These are phyloP conservation scores for Halichoerus grypus DNA, from an alignment of 2,113 vertebrate species.

Conservation along the genomic window DNA sequence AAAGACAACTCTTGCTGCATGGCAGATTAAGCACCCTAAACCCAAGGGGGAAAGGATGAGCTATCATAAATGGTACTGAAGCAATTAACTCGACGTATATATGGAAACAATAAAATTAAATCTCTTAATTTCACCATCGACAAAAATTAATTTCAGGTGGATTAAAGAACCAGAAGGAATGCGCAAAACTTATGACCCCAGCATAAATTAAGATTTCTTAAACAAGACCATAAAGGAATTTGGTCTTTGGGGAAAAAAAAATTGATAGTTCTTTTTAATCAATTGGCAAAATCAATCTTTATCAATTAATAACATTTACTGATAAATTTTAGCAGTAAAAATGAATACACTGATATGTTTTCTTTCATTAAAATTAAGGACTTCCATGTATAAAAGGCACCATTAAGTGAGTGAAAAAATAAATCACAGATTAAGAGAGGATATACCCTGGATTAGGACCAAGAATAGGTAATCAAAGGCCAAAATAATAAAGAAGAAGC, in stretches of 20 bases:
- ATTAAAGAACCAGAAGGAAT: neutral
- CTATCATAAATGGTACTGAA: neutral
- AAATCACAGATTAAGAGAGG: neutral
- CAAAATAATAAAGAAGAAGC: neutral
- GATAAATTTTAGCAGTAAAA: neutral
- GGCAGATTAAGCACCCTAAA: neutral
- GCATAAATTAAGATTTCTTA: neutral
- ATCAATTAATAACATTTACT: neutral
- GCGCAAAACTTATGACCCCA: neutral
- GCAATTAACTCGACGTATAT: neutral
- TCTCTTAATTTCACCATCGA: neutral
- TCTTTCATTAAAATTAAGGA: slow-evolving; percentile 14
- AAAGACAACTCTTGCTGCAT: rapidly evolving
- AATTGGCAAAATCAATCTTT: neutral
- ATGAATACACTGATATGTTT: neutral
- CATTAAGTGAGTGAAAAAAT: neutral
- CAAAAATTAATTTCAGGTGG: slow-evolving; percentile 27
- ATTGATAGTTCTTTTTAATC: neutral
- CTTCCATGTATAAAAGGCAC: neutral
- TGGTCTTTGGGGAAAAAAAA: neutral
- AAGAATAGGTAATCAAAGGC: neutral
- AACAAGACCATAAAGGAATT: neutral
- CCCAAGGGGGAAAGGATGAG: neutral
- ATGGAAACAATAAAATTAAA: neutral
- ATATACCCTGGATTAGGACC: neutral